Evolutionary conservation across 1,140 invertebrate genomes (phyloP).

Genomic region (Pseudomyrmex pallidus): DNA sequence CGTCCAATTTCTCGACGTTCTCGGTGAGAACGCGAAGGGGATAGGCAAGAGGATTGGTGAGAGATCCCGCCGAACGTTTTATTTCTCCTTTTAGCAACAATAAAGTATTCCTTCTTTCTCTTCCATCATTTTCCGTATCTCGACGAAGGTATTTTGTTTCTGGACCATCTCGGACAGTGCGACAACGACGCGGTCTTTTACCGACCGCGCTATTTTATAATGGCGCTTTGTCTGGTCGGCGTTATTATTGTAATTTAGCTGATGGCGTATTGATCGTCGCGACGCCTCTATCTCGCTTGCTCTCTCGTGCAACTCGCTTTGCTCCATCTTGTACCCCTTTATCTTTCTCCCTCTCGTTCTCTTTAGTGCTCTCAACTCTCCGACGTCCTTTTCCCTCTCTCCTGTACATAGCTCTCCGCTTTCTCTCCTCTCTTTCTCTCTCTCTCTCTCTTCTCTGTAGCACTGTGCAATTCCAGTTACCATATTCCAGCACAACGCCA

Average conservation of each 20-base stretch:
- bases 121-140: not conserved
- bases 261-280: conserved; percentile 77
- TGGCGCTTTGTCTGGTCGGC: conserved; percentile 67
- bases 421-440: conserved; percentile 17
- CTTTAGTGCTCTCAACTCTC: conserved; percentile 29
- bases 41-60: not conserved
- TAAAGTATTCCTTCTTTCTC: conserved; percentile 19
- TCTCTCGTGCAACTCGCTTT: not conserved
- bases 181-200: conserved; percentile 63
- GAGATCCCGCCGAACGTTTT: conserved; percentile 30
- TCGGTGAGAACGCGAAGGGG: not conserved
- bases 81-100: conserved; percentile 47
- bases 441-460: conserved; percentile 29
- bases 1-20: conserved; percentile 27
- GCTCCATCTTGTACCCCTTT: conserved; percentile 42
- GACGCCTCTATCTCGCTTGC: conserved; percentile 44
- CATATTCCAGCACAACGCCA: conserved; percentile 72
- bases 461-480: conserved; percentile 72
- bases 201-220: conserved; percentile 70
- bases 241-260: conserved; percentile 79
- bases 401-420: not conserved
- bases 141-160: conserved; percentile 50
- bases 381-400: conserved; percentile 18
- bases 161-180: conserved; percentile 20
- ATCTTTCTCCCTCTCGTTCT: conserved; percentile 12